Base-by-base conservation (phyloP, 2,888 invertebrate genomes). In the Diarsia brunnea region DNA sequence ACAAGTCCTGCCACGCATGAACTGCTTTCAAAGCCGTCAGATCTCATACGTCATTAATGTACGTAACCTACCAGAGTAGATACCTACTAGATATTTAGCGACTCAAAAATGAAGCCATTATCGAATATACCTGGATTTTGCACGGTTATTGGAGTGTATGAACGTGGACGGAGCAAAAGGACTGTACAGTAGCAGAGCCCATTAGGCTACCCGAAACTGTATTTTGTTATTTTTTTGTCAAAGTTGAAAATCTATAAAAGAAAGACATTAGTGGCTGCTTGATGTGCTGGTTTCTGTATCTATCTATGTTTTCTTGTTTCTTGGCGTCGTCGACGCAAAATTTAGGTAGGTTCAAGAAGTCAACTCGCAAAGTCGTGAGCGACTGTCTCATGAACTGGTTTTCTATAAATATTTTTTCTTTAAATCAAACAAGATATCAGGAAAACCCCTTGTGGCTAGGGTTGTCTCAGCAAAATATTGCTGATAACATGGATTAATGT, bases 361-460 rank as follows among this genome's bases (percentile, higher is more conserved):
- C 3, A 58, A 19, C 16, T 31, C 60, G 31, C 60, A 19, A 60
- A 63, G 43, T 63, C 43, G 63, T 63, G 63, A 24, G 4, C 8
- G 43, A 43, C 16, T 63, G 43, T 63, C 16, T 63, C n/a, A 63
- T n/a, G n/a, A 63, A 63, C 43, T 63, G 63, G 63, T 63, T 63
- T 63, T 43, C 43, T 63, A 63, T 63, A 43, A 63, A 63, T 63
- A 63, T 63, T 43, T 63, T 63, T 63, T 63, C 43, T 63, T 43
- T 63, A 12, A 16, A 24, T 63, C 24, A 43, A n/a, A 16, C n/a
- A 63, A 63, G 63, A 14, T n/a, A n/a, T 63, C 63, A 63, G 24
- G 43, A 63, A 63, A 63, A 63, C 63, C 43, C 45, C 14, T 63
- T 16, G 31, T 11, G 14, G 24, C 43, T 63, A 63, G 43, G 63